A percentile compares a stretch with the other conserved stretches of the same genome.
Evolutionary conservation across 37 sponge, comb jelly and placozoan genomes (phyloP).

Genomic region (Dysidea cf. avara): DNA sequence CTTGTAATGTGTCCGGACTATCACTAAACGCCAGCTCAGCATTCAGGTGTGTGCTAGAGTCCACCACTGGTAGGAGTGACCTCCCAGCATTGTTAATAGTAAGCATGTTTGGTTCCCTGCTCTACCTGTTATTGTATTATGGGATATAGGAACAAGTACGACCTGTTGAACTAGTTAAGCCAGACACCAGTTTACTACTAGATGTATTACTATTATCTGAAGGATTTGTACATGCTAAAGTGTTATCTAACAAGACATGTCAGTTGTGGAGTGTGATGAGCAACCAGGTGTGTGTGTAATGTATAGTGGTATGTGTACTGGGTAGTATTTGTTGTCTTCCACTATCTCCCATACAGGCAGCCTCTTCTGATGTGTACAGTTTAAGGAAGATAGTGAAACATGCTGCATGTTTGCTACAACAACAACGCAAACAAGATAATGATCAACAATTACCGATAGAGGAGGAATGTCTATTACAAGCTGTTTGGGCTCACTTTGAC

Average conservation of each 20-base stretch:
- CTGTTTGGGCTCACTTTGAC: too few species aligned
- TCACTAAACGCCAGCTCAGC: slow-evolving; percentile 5
- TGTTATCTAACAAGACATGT: background rate
- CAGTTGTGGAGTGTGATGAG: slow-evolving; percentile 8
- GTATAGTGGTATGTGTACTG: background rate
- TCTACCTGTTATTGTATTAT: too few species aligned
- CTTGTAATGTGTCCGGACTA: background rate
- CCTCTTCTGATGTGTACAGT: background rate
- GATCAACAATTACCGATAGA: too few species aligned
- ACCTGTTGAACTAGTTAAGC: slow-evolving; percentile 11
- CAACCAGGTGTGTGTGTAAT: slow-evolving; percentile 16
- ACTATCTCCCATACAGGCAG: background rate
- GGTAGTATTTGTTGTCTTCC: background rate
- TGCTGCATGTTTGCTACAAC: too few species aligned
- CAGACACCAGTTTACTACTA: slow-evolving; percentile 4
- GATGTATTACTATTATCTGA: slow-evolving; percentile 37
- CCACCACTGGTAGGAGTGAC: background rate
- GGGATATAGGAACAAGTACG: slow-evolving; percentile 27
- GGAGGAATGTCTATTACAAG: too few species aligned
- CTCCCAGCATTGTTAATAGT: slow-evolving; percentile 41
- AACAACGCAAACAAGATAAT: too few species aligned
- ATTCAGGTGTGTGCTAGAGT: slow-evolving; percentile 46
- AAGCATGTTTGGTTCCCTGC: too few species aligned
- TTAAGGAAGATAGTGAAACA: slow-evolving; percentile 4
- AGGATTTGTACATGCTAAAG: slow-evolving; percentile 28